Evolutionary conservation across 1,140 invertebrate genomes (phyloP).

Genomic region (Limonius californicus): DNA sequence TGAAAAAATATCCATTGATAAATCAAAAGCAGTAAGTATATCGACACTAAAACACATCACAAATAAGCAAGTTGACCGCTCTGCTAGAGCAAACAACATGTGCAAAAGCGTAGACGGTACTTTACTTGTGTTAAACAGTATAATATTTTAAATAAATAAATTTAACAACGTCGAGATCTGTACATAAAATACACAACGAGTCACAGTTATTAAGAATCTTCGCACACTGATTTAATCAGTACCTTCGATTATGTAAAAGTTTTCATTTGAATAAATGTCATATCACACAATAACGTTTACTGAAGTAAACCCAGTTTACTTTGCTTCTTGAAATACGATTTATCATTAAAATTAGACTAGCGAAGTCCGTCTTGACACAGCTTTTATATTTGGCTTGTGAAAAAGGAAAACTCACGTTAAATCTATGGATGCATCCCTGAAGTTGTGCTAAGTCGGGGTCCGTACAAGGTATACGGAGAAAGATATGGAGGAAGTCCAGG

Average conservation of each 20-base stretch:
- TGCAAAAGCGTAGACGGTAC: conserved; percentile 6
- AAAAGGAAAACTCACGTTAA: background rate
- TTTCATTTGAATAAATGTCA: conserved; percentile 28
- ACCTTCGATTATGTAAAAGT: background rate
- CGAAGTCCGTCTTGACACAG: conserved; percentile 31
- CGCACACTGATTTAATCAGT: conserved; percentile 16
- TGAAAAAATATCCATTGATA: background rate
- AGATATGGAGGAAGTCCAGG: conserved; percentile 72
- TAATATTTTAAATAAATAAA: conserved; percentile 23
- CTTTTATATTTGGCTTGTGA: conserved; percentile 29
- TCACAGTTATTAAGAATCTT: background rate
- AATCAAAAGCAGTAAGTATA: conserved; percentile 6
- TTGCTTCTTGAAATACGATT: background rate
- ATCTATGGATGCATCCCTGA: conserved; percentile 58
- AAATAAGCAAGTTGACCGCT: background rate
- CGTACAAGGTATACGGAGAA: conserved; percentile 81
- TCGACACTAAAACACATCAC: conserved; percentile 8
- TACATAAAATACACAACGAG: conserved; percentile 26
- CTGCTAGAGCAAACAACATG: background rate
- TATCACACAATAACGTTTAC: conserved; percentile 41
- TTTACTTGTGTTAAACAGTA: background rate
- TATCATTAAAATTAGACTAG: conserved; percentile 9
- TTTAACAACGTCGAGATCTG: conserved; percentile 28
- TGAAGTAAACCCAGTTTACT: too few relatives aligned
- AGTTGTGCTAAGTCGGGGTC: conserved; percentile 74